phyloP scores from a whole-genome alignment of 2,888 invertebrate genomes.

The Amphipoea lucens region DNA sequence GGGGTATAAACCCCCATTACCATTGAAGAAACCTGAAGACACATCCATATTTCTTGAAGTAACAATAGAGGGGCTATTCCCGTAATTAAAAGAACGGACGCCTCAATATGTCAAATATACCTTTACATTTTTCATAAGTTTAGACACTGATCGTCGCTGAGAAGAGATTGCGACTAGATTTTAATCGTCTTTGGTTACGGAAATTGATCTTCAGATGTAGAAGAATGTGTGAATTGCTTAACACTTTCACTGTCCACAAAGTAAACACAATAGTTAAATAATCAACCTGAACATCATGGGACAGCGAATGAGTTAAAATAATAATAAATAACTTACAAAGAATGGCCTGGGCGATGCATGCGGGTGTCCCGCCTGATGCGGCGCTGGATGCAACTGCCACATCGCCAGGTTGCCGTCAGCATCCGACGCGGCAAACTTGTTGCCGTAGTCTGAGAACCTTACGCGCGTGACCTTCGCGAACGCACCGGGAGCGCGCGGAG shows the following conservation, averaged over 20 bases:
- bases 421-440: conserved; percentile 99
- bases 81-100: neutral
- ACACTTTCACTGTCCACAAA: neutral
- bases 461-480: conserved; percentile 98
- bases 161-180: neutral
- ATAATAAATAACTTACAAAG: conserved; percentile 92
- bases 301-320: neutral
- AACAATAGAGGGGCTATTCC: neutral
- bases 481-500: conserved; percentile 97
- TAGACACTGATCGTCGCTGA: neutral
- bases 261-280: too few relatives aligned
- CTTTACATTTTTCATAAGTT: neutral
- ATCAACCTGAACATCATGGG: neutral
- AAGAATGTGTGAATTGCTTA: neutral
- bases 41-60: neutral
- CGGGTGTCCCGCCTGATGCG: conserved; percentile 89
- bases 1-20: neutral
- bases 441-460: conserved; percentile 98
- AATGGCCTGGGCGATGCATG: conserved; percentile 93
- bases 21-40: neutral
- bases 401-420: conserved; percentile 98
- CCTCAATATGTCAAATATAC: neutral
- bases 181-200: neutral
- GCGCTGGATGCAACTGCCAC: conserved; percentile 96
- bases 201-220: neutral